Percentiles rank a stretch among this genome's conserved stretches.
Conservation (phyloP, 1,140 invertebrate species). For the Tribolium madens region DNA sequence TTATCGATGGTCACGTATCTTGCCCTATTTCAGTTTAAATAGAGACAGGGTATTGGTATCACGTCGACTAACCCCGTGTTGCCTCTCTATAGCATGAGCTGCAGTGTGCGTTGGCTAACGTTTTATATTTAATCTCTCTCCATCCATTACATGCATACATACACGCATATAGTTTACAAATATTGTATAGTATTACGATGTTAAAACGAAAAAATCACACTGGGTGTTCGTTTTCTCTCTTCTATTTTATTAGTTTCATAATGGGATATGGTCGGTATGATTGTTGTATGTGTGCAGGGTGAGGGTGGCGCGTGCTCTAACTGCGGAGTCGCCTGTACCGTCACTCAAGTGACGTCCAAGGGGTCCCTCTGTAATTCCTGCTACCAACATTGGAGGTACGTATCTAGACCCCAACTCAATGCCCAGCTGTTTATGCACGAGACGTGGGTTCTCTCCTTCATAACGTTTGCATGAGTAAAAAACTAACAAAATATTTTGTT, state of each 20-base stretch:
- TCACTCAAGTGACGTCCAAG: slow-evolving; percentile 79
- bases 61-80: slow-evolving; percentile 30
- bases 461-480: too few relatives aligned
- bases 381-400: slow-evolving; percentile 84
- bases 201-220: slow-evolving; percentile 5
- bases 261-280: slow-evolving; percentile 55
- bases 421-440: background rate
- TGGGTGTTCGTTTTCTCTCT: slow-evolving; percentile 37
- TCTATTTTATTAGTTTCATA: slow-evolving; percentile 26
- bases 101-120: slow-evolving; percentile 31
- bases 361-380: slow-evolving; percentile 83
- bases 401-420: slow-evolving; percentile 14
- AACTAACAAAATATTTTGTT: too few relatives aligned
- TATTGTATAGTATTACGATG: background rate
- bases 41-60: slow-evolving; percentile 22
- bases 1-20: slow-evolving; percentile 24
- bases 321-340: slow-evolving; percentile 81
- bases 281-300: slow-evolving; percentile 66
- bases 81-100: slow-evolving; percentile 6
- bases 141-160: slow-evolving; percentile 38
- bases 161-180: slow-evolving; percentile 16
- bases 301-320: slow-evolving; percentile 77
- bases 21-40: slow-evolving; percentile 24
- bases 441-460: background rate
- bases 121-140: slow-evolving; percentile 3